Evolutionary conservation across 1,140 invertebrate species (phyloP), one percentile per base, ranked within the genome.

Genomic region (Drosophila leontia): DNA sequence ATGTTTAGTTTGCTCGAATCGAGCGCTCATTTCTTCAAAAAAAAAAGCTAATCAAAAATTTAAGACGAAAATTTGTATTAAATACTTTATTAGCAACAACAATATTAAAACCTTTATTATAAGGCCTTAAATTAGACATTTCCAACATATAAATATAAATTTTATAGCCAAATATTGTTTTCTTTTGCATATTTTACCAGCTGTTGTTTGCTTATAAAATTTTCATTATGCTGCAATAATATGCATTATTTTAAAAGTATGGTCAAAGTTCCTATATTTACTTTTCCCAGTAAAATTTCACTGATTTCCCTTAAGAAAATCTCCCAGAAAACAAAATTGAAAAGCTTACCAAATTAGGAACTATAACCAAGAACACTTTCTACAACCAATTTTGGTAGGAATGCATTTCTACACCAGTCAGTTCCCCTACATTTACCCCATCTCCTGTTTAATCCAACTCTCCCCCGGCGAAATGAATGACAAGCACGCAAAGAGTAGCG

Each of bases 401-500:
- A 44, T 72, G 68, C 67, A 70, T 72, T 72, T 68, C 35, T 68
- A 12, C 62, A 44, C 19, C 35, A 64, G 19, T 15, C 11, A 37
- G 19, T 53, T 51, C 17, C 58, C 64, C n/a, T 9, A 17, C 19
- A 48, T 39, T 35, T n/a, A 13, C 8, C 23, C 19, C 44, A n/a
- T 42, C 12, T 12, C 13, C 12, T 3, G 13, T 17, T 9, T 19
- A 0, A 34, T 13, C 2, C 35, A 17, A 50, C 64, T 58, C 51
- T 70, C 23, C 32, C n/a, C 41, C 50, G 7, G 13, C 9, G 9
- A 17, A 45, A 51, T 11, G 37, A 51, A 72, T 74, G 68, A 51
- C 68, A 74, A 71, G 45, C 68, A 55, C 48, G 32, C n/a, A 69
- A 26, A 72, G 59, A 67, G 45, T 72, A 74, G 29, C 70, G 68